phyloP scores from a whole-genome alignment of 92 coral and sea anemone genomes.

The Metridium senile region DNA sequence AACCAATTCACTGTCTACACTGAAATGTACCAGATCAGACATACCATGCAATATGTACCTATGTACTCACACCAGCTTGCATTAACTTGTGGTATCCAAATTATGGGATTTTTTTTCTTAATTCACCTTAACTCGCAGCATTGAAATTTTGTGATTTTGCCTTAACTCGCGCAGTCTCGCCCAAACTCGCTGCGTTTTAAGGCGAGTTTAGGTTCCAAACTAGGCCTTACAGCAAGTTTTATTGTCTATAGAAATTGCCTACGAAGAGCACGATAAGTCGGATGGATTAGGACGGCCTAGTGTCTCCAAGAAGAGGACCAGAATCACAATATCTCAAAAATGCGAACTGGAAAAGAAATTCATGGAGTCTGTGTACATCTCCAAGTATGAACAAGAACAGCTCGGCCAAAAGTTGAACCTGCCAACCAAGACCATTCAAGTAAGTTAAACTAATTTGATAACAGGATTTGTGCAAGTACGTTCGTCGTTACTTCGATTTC shows the following conservation, averaged over 20 bases:
- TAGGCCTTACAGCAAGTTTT: neutral
- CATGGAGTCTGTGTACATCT: slow-evolving; percentile 20
- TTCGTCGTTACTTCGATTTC: neutral
- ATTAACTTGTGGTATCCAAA: too few species aligned
- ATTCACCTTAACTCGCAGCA: too few species aligned
- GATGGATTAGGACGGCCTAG: neutral
- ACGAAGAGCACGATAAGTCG: neutral
- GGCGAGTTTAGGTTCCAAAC: neutral
- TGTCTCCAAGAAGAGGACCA: slow-evolving; percentile 16
- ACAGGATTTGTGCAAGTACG: neutral
- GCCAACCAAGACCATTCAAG: slow-evolving; percentile 21
- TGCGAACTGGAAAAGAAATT: slow-evolving; percentile 22
- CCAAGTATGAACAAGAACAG: slow-evolving; percentile 22
- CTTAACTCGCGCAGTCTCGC: too few species aligned
- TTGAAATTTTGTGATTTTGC: too few species aligned
- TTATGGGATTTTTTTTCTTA: too few species aligned
- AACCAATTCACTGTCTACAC: too few species aligned
- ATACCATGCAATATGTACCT: too few species aligned
- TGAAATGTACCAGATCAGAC: too few species aligned
- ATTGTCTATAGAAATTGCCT: neutral
- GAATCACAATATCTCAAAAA: slow-evolving; percentile 5
- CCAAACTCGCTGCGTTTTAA: too few species aligned
- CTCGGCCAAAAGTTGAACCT: slow-evolving; percentile 8
- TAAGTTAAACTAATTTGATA: neutral
- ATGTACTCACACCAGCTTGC: too few species aligned